Conservation (phyloP, 2,888 invertebrate species). For the Ophion obscuratus region DNA sequence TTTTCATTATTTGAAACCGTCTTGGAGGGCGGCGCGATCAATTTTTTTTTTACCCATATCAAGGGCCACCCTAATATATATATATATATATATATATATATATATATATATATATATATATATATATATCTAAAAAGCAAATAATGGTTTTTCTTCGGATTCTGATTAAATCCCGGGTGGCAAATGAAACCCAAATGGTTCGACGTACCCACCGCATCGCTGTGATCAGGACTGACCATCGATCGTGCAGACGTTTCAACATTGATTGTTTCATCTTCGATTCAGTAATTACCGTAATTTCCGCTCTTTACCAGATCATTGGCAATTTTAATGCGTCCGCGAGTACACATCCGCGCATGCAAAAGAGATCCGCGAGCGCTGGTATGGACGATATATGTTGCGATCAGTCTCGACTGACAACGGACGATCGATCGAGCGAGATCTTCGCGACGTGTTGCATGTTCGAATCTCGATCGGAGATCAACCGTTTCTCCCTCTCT, state of each 20-base stretch:
- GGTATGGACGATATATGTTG: conserved; percentile 9
- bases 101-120: no score
- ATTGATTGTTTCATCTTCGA: conserved; percentile 71
- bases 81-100: no score
- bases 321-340: conserved; percentile 52
- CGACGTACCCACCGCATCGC: background rate
- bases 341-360: background rate
- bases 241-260: conserved; percentile 61
- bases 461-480: conserved; percentile 48
- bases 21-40: no score
- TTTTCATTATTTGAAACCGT: no score
- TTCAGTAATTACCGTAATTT: conserved; percentile 74
- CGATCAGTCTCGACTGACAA: conserved; percentile 18
- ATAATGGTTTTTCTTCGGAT: background rate
- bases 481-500: conserved; percentile 1
- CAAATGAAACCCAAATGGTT: background rate
- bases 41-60: no score
- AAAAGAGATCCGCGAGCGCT: background rate
- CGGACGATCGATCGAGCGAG: conserved; percentile 46
- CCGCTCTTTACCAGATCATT: conserved; percentile 72
- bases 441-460: conserved; percentile 34
- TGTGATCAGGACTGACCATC: conserved; percentile 54
- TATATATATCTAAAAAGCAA: background rate
- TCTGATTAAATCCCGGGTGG: background rate
- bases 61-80: no score